phyloP scores from a whole-genome alignment of 2,113 vertebrate species.

The Setophaga petechia region DNA sequence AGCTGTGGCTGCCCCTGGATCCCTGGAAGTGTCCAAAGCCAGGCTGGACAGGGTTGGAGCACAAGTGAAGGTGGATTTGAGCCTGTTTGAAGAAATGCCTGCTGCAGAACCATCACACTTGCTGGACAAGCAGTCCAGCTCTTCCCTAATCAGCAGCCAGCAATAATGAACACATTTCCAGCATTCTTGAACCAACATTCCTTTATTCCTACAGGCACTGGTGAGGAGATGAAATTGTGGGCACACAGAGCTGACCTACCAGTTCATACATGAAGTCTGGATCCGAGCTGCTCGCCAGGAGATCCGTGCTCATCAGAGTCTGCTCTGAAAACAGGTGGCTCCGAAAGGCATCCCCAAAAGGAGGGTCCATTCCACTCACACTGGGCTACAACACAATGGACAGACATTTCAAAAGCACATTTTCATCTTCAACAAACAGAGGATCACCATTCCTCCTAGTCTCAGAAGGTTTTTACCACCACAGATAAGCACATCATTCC shows the following conservation, averaged over 20 bases:
- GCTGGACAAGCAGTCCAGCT: background rate
- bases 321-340: slow-evolving; percentile 97
- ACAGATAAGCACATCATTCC: background rate
- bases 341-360: slow-evolving; percentile 97
- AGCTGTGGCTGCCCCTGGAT: background rate
- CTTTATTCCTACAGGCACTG: background rate
- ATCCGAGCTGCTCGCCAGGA: slow-evolving; percentile 94
- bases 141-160: background rate
- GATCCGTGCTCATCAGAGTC: slow-evolving; percentile 96
- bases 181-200: background rate
- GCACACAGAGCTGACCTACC: slow-evolving; percentile 77
- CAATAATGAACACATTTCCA: background rate
- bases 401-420: background rate
- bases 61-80: background rate
- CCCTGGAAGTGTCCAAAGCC: background rate
- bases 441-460: background rate
- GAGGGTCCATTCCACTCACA: slow-evolving; percentile 97
- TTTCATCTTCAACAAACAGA: background rate
- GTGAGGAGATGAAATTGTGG: background rate
- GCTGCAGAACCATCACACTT: background rate
- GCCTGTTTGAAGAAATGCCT: background rate
- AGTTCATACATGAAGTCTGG: slow-evolving; percentile 99
- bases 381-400: slow-evolving; percentile 83
- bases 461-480: background rate
- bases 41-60: background rate